A percentile compares a stretch with the other conserved stretches of the same genome.
Conservation (phyloP, 2,888 invertebrate genomes). For the Trissolcus brochymenae region DNA sequence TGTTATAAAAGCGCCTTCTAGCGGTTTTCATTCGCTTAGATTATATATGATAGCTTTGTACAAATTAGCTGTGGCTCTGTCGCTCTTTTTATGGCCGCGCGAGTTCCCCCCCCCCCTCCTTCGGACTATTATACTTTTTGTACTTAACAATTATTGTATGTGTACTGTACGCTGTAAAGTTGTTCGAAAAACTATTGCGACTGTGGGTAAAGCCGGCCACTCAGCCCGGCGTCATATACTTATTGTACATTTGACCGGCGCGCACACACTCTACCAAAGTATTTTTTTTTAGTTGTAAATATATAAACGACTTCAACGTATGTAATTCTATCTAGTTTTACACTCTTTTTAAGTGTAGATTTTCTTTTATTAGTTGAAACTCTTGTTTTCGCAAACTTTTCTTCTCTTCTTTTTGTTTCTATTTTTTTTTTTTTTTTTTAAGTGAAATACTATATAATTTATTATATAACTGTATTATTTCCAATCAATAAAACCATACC, state of each 20-base stretch:
- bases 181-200: slow-evolving; percentile 5
- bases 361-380: not conserved
- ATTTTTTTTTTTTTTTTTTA: not conserved
- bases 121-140: not conserved
- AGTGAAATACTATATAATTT: too few species aligned
- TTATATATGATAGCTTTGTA: slow-evolving; percentile 21
- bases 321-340: slow-evolving; percentile 27
- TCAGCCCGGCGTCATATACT: slow-evolving; percentile 1
- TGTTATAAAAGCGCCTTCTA: not conserved
- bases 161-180: slow-evolving; percentile 11
- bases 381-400: not conserved
- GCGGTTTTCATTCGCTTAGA: not conserved
- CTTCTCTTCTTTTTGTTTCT: slow-evolving; percentile 12
- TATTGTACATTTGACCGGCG: slow-evolving; percentile 38
- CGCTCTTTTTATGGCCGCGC: not conserved
- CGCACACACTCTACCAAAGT: slow-evolving; percentile 43
- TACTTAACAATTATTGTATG: slow-evolving; percentile 15
- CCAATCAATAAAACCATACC: too few species aligned
- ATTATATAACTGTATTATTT: too few species aligned
- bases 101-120: too few species aligned
- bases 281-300: slow-evolving; percentile 34
- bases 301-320: slow-evolving; percentile 7
- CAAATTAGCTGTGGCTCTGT: slow-evolving; percentile 16
- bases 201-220: slow-evolving; percentile 2
- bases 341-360: not conserved